Conservation (phyloP, 2,888 invertebrate genomes). For the Acronicta leporina region DNA sequence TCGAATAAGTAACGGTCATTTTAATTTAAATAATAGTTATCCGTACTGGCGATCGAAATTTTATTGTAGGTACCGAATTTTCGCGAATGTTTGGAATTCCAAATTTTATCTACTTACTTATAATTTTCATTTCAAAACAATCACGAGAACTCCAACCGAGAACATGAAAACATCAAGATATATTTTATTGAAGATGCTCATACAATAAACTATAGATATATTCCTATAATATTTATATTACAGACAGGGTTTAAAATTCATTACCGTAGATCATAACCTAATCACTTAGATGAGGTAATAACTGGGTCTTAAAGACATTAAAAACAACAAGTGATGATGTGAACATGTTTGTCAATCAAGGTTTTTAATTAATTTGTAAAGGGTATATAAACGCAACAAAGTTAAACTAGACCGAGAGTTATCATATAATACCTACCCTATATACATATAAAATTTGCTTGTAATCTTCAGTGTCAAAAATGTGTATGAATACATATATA, state of each 20-base stretch:
- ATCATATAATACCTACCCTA: too few relatives aligned
- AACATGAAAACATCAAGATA: too few relatives aligned
- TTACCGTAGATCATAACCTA: background rate
- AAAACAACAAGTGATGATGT: conserved; percentile 3
- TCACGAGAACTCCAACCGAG: too few relatives aligned
- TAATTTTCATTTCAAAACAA: too few relatives aligned
- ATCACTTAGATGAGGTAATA: conserved; percentile 33
- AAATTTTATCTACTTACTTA: too few relatives aligned
- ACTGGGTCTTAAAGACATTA: conserved; percentile 10
- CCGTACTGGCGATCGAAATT: too few relatives aligned
- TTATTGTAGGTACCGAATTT: too few relatives aligned
- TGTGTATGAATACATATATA: conserved; percentile 7
- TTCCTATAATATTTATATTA: background rate
- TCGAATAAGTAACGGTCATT: background rate
- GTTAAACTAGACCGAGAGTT: background rate
- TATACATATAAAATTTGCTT: too few relatives aligned
- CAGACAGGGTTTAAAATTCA: background rate
- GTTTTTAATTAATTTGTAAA: conserved; percentile 34
- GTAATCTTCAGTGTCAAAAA: conserved; percentile 5
- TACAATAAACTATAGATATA: background rate
- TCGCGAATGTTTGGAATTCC: too few relatives aligned
- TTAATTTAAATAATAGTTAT: too few relatives aligned
- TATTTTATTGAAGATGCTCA: too few relatives aligned
- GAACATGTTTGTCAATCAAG: conserved; percentile 21
- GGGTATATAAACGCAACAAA: conserved; percentile 21